A percentile compares a stretch with the other conserved stretches of the same genome.
Evolutionary conservation across 2,888 invertebrate genomes (phyloP).

Genomic region (Eustalomyia histrio): DNA sequence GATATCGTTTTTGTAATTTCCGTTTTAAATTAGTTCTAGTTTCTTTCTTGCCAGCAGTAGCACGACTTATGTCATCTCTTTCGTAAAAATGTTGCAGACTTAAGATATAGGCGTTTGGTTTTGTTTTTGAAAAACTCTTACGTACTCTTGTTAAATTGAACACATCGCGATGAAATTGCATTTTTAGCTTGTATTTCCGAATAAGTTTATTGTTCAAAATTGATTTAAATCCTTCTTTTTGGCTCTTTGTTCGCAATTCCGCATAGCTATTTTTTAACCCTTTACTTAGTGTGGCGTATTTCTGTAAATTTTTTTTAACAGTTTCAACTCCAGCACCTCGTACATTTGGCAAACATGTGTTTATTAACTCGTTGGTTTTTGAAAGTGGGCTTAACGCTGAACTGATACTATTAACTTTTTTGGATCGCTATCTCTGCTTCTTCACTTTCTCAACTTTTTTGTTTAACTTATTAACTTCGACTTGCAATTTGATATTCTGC

Average conservation of each 20-base stretch:
- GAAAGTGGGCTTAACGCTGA: slow-evolving; percentile 43
- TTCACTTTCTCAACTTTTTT: slow-evolving; percentile 43
- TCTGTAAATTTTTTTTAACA: slow-evolving; percentile 45
- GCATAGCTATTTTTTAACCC: slow-evolving; percentile 44
- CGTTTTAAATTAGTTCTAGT: slow-evolving; percentile 45
- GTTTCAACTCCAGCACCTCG: slow-evolving; percentile 41
- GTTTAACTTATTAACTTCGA: slow-evolving; percentile 45
- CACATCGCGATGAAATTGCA: slow-evolving; percentile 47
- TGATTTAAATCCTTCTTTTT: slow-evolving; percentile 45
- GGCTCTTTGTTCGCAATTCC: slow-evolving; percentile 46
- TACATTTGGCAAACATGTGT: slow-evolving; percentile 43
- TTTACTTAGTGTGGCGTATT: slow-evolving; percentile 46
- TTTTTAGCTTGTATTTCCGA: slow-evolving; percentile 45
- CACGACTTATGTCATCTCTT: slow-evolving; percentile 17
- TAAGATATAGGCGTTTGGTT: slow-evolving; percentile 44
- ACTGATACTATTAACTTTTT: slow-evolving; percentile 43
- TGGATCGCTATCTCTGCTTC: slow-evolving; percentile 45
- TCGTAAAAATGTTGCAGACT: slow-evolving; percentile 41
- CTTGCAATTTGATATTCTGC: slow-evolving; percentile 44
- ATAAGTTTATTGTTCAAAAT: slow-evolving; percentile 48
- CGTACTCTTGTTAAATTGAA: slow-evolving; percentile 45
- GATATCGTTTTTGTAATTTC: slow-evolving; percentile 45
- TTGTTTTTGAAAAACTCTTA: slow-evolving; percentile 31
- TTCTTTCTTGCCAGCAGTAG: slow-evolving; percentile 49
- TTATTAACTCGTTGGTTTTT: slow-evolving; percentile 9